Evolutionary conservation across 2,797 vertebrate species (phyloP).

Genomic region (Crax fasciolata): DNA sequence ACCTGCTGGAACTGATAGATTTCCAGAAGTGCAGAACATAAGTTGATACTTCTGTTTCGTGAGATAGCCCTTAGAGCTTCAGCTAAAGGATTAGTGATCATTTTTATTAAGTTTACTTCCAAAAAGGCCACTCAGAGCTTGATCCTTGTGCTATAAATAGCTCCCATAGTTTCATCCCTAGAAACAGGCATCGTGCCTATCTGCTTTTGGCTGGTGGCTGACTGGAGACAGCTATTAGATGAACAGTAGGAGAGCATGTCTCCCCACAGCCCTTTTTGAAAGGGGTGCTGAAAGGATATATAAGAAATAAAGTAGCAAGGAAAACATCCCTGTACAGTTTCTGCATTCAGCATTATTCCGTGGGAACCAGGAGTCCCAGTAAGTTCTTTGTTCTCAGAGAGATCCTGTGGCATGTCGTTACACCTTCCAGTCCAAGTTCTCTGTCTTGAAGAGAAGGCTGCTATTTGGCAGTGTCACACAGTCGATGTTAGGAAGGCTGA

Average conservation of each 20-base stretch:
- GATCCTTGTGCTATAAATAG: not conserved
- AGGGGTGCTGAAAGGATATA: not conserved
- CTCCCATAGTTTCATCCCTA: not conserved
- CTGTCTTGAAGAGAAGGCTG: not conserved
- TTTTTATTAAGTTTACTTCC: not conserved
- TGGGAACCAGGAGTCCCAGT: not conserved
- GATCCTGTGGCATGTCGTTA: not conserved
- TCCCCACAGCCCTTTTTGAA: not conserved
- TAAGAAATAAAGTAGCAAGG: not conserved
- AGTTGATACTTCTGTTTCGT: not conserved
- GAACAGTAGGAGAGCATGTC: not conserved
- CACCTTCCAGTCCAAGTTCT: not conserved
- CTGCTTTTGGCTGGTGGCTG: not conserved
- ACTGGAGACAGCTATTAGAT: not conserved
- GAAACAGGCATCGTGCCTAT: not conserved
- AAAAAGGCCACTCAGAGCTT: not conserved
- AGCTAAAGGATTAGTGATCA: not conserved
- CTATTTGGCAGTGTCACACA: rapidly evolving
- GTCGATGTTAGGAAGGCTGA: not conserved
- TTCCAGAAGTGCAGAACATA: not conserved
- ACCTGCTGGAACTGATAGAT: not conserved
- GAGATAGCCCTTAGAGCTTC: not conserved
- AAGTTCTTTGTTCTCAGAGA: not conserved
- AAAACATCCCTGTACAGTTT: not conserved
- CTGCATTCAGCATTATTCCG: not conserved